phyloP scores from a whole-genome alignment of 1,140 invertebrate genomes.

The Philotrypesis tridentata region DNA sequence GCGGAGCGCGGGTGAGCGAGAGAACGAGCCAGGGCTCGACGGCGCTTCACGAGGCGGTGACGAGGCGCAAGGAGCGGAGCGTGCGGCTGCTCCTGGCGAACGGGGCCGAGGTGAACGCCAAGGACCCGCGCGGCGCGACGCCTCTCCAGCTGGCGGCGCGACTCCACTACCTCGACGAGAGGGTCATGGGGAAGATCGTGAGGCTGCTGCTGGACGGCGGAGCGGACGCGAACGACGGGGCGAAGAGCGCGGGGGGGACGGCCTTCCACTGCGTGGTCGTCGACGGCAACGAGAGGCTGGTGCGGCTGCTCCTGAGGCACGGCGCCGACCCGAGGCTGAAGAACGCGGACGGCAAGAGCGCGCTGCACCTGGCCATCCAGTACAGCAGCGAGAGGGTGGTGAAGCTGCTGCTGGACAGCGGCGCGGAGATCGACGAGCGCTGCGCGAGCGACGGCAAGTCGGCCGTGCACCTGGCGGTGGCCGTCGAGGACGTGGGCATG shows the following conservation, averaged over 20 bases:
- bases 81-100: neutral
- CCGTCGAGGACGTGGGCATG: conserved; percentile 25
- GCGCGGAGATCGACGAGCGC: conserved; percentile 5
- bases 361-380: conserved; percentile 12
- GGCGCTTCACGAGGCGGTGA: conserved; percentile 28
- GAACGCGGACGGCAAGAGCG: conserved; percentile 17
- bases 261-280: neutral
- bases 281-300: conserved; percentile 7
- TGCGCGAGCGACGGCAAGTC: conserved; percentile 2
- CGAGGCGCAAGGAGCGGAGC: neutral
- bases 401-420: conserved; percentile 12
- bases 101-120: conserved; percentile 23
- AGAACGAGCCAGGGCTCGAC: conserved; percentile 22
- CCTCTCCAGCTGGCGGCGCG: conserved; percentile 27
- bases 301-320: neutral
- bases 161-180: conserved; percentile 21
- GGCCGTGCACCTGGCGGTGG: neutral
- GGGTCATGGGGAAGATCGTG: conserved; percentile 17
- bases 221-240: conserved; percentile 18
- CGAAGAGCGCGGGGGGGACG: neutral
- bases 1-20: conserved; percentile 7
- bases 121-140: conserved; percentile 15
- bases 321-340: neutral
- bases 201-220: conserved; percentile 6
- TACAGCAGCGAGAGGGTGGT: conserved; percentile 27